These are phyloP conservation scores for Acleris sparsana DNA, from an alignment of 2,888 invertebrate species.

Conservation along the genomic window DNA sequence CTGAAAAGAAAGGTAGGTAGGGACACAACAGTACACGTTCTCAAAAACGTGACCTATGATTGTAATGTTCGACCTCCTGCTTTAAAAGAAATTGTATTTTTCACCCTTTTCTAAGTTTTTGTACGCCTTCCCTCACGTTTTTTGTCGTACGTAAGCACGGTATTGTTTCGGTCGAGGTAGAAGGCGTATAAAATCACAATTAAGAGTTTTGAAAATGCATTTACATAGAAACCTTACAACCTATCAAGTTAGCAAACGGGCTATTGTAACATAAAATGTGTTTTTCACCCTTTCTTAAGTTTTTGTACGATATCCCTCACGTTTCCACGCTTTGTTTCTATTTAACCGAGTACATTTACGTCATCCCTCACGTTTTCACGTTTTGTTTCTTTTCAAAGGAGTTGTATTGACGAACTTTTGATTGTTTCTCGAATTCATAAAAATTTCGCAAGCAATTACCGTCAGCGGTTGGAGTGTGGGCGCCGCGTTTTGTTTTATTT, in stretches of 20 bases:
- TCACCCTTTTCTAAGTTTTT: not conserved
- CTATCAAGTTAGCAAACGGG: not conserved
- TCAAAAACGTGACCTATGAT: too few species aligned
- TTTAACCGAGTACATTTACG: too few species aligned
- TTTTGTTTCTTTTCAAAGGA: not conserved
- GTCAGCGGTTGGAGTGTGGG: constrained; percentile 28
- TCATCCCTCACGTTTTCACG: not conserved
- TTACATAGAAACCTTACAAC: not conserved
- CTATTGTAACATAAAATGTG: not conserved
- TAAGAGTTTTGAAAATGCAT: not conserved
- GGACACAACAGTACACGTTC: too few species aligned
- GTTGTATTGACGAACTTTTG: not conserved
- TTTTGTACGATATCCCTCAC: not conserved
- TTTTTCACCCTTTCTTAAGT: not conserved
- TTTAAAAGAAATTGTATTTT: not conserved
- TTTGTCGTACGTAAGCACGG: too few species aligned
- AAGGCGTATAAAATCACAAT: too few species aligned
- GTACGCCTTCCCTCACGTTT: not conserved
- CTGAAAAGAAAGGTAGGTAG: too few species aligned
- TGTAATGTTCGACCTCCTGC: not conserved
- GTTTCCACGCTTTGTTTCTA: too few species aligned
- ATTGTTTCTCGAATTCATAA: constrained; percentile 13
- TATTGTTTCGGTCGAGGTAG: too few species aligned
- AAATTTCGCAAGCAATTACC: constrained; percentile 12
- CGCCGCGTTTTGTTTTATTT: constrained; percentile 54